Evolutionary conservation across 2,888 invertebrate species (phyloP), one percentile per base, ranked within the genome.

Genomic region (Tetrapedia diversipes): DNA sequence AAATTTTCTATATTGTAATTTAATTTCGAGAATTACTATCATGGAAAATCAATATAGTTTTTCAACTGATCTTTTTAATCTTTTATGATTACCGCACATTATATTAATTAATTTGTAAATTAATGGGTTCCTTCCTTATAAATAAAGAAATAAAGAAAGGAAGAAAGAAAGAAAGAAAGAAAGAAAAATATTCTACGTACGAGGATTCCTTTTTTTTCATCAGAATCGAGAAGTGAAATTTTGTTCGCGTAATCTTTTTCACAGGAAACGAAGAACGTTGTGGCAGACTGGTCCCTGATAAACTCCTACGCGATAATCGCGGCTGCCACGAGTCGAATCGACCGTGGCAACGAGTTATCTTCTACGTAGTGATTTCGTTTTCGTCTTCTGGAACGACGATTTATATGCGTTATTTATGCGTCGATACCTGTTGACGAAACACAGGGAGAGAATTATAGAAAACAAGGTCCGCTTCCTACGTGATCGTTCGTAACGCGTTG

Each of bases 401-500:
- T 73, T 68, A 16, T 32, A 32, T 32, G 2, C 3, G 71, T 79
- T 66, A 81, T 67, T 67, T 69, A 67, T 57, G 32, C 43, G 45
- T 16, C 56, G 37, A 41, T 71, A 56, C 53, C 54, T 54, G 60
- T 24, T 59, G 37, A 51, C 47, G 29, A 59, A 51, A 65, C 54
- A 60, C 1, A 41, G 32, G 56, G 14, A 24, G 34, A 59, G 51
- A 64, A 70, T 32, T 67, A 29, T 16, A 32, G 19, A 22, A 29
- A 14, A 39, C 64, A 11, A 79, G 39, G 59, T 43, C 27, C 16
- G 19, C 73, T 68, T 84, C 82, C 77, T 80, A 83, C 84, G 77
- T 80, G 77, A 77, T 84, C 61, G 22, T 39, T 63, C 53, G 57
- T n/a, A 45, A 53, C 68, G 4, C 29, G 8, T 7, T 39, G 54